Conservation (phyloP, 2,888 invertebrate species). For the Noctua fimbriata region DNA sequence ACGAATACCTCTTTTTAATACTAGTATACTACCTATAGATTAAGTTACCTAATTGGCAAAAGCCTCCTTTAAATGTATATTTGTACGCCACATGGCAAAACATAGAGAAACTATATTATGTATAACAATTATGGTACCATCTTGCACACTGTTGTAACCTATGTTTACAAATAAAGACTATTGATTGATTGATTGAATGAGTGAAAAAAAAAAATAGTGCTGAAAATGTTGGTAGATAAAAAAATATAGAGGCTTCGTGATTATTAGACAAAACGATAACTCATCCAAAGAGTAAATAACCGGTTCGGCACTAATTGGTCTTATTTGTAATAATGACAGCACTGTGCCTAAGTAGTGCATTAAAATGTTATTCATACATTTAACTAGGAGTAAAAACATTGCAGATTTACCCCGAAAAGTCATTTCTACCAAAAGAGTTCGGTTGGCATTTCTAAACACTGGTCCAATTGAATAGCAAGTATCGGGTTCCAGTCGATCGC, state of each 20-base stretch:
- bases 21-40: too few relatives aligned
- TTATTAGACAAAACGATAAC: not conserved
- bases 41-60: too few relatives aligned
- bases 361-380: not conserved
- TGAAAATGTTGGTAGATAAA: too few relatives aligned
- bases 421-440: conserved; percentile 15
- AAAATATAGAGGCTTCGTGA: not conserved
- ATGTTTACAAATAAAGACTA: too few relatives aligned
- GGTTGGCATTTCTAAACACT: conserved; percentile 70
- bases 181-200: too few relatives aligned
- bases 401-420: conserved; percentile 1
- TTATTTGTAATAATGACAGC: not conserved
- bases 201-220: too few relatives aligned
- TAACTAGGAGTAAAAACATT: not conserved
- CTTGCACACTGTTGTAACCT: too few relatives aligned
- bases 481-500: conserved; percentile 81
- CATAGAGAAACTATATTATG: too few relatives aligned
- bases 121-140: too few relatives aligned
- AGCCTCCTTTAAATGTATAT: too few relatives aligned
- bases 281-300: not conserved
- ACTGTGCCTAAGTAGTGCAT: not conserved
- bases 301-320: not conserved
- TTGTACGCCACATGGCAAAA: too few relatives aligned
- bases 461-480: conserved; percentile 81
- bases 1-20: too few relatives aligned